Conservation (phyloP, 2,113 vertebrate genomes). For the Cynopterus brachyotis region DNA sequence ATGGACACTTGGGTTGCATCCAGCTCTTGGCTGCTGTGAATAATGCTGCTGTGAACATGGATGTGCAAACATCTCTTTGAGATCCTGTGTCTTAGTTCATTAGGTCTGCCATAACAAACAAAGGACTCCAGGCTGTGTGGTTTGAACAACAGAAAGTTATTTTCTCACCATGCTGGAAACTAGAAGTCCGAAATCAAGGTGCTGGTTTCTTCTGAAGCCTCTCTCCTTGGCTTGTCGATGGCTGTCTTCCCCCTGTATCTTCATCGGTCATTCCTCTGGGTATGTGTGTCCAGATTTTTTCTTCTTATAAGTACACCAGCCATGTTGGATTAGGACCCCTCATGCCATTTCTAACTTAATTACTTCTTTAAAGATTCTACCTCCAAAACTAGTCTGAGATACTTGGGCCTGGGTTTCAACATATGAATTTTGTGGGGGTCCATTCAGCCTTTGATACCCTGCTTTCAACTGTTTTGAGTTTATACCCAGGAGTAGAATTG, state of each 20-base stretch:
- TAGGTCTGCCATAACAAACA: background rate
- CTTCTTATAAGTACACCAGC: background rate
- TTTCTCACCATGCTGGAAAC: background rate
- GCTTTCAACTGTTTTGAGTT: background rate
- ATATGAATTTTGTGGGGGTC: background rate
- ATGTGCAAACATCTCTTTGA: background rate
- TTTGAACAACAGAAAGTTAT: background rate
- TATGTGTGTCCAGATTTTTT: background rate
- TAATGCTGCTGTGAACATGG: background rate
- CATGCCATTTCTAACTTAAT: background rate
- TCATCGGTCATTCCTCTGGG: background rate
- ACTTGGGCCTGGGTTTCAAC: background rate
- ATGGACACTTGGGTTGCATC: background rate
- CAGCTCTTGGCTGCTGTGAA: background rate
- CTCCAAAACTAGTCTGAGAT: background rate
- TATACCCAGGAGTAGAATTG: background rate
- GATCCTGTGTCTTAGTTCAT: background rate
- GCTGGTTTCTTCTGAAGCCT: background rate
- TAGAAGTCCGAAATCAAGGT: background rate
- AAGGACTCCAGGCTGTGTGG: background rate
- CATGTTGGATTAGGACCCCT: background rate
- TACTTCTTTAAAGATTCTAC: background rate
- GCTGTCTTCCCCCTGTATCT: background rate
- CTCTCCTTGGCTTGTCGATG: background rate
- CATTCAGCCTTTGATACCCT: background rate